Conservation (phyloP, 1,140 invertebrate species). For the Solenopsis invicta region DNA sequence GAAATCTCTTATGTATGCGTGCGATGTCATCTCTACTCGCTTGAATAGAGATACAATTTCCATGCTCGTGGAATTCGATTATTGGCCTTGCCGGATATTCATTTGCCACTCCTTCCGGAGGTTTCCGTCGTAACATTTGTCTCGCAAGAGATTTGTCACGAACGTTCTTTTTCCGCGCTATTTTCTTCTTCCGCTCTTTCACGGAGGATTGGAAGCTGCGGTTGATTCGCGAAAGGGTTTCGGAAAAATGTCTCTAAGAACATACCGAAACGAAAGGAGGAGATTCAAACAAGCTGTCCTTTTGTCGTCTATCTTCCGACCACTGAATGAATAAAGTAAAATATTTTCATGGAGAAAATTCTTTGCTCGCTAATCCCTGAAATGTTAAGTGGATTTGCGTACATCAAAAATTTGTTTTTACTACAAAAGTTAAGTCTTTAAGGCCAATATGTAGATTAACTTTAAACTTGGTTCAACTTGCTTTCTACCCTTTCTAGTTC, state of each 20-base stretch:
- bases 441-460: neutral
- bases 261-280: neutral
- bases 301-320: neutral
- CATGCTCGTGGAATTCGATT: neutral
- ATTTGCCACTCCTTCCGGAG: neutral
- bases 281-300: neutral
- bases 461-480: too few species aligned
- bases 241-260: neutral
- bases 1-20: conserved; percentile 57
- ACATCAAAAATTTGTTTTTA: neutral
- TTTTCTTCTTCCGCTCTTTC: neutral
- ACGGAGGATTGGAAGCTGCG: neutral
- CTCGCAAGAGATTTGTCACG: neutral
- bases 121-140: neutral
- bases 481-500: too few species aligned
- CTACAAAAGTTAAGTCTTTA: neutral
- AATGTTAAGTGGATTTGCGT: conserved; percentile 5
- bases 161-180: neutral
- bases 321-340: neutral
- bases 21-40: neutral
- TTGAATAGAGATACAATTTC: neutral
- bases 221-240: neutral
- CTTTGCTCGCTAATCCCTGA: neutral
- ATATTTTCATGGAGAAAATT: neutral
- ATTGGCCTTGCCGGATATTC: neutral